Evolutionary conservation across 1,140 invertebrate species (phyloP).

Genomic region (Zaprionus camerounensis): DNA sequence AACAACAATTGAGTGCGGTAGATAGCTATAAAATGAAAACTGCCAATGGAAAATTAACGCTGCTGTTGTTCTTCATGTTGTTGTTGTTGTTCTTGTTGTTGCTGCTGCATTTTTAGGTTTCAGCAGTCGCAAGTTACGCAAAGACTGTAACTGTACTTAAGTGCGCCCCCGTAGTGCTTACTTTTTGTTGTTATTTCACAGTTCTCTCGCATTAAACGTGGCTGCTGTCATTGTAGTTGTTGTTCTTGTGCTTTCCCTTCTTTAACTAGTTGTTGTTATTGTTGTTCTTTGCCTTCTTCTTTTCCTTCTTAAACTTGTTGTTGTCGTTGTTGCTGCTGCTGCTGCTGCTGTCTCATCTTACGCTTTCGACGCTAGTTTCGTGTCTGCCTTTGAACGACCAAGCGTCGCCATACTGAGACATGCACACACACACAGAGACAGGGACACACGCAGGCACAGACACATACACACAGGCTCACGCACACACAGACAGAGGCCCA

Average conservation of each 20-base stretch:
- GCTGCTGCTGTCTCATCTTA: constrained; percentile 29
- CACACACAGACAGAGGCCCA: constrained; percentile 14
- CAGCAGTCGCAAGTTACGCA: constrained; percentile 29
- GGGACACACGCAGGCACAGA: constrained; percentile 19
- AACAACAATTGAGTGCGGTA: background rate
- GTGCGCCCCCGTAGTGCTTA: constrained; percentile 15
- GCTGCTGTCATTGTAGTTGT: background rate
- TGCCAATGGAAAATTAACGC: constrained; percentile 10
- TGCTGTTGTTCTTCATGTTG: background rate
- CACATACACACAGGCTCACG: constrained; percentile 24
- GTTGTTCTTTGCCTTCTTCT: constrained; percentile 10
- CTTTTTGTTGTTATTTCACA: constrained; percentile 22
- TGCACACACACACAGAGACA: constrained; percentile 11
- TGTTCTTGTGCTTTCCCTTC: background rate
- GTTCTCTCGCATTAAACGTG: constrained; percentile 4
- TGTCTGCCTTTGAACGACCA: constrained; percentile 41
- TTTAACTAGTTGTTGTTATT: constrained; percentile 8
- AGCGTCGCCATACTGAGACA: constrained; percentile 33
- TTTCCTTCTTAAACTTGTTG: background rate
- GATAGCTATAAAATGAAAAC: constrained; percentile 3
- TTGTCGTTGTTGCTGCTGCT: constrained; percentile 18
- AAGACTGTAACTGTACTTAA: constrained; percentile 53
- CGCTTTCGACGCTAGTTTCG: constrained; percentile 40
- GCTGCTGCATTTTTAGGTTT: constrained; percentile 22
- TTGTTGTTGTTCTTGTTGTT: background rate